phyloP scores from a whole-genome alignment of 2,888 invertebrate species.

The Digitonthophagus gazella region DNA sequence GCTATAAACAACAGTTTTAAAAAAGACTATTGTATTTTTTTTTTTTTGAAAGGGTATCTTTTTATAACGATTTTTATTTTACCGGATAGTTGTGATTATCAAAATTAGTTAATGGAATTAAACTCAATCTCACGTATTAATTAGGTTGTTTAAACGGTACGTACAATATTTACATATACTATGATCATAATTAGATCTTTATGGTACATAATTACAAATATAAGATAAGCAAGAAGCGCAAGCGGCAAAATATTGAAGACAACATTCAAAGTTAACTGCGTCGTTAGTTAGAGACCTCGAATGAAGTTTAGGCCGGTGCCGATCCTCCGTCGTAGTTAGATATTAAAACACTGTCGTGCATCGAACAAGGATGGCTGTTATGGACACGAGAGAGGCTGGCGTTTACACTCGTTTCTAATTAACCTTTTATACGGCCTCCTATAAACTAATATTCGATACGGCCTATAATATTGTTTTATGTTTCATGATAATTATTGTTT shows the following conservation, averaged over 20 bases:
- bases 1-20: not conserved
- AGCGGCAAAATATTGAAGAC: not conserved
- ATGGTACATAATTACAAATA: not conserved
- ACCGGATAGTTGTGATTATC: too few relatives aligned
- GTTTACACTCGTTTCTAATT: slow-evolving; percentile 34
- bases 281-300: not conserved
- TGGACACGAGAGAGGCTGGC: slow-evolving; percentile 27
- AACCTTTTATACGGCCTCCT: slow-evolving; percentile 34
- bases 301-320: not conserved
- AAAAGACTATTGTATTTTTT: too few relatives aligned
- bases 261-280: not conserved
- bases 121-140: too few relatives aligned
- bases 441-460: slow-evolving; percentile 34
- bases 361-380: not conserved
- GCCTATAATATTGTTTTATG: slow-evolving; percentile 27
- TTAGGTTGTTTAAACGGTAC: too few relatives aligned
- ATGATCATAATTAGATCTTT: not conserved
- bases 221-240: not conserved
- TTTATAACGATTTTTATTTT: too few relatives aligned
- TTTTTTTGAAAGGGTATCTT: too few relatives aligned
- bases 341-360: not conserved
- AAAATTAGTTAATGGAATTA: too few relatives aligned
- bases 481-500: slow-evolving; percentile 24
- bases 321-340: not conserved
- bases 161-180: not conserved